Evolutionary conservation across 2,888 invertebrate species (phyloP).

Genomic region (Sminthurinus aureus): DNA sequence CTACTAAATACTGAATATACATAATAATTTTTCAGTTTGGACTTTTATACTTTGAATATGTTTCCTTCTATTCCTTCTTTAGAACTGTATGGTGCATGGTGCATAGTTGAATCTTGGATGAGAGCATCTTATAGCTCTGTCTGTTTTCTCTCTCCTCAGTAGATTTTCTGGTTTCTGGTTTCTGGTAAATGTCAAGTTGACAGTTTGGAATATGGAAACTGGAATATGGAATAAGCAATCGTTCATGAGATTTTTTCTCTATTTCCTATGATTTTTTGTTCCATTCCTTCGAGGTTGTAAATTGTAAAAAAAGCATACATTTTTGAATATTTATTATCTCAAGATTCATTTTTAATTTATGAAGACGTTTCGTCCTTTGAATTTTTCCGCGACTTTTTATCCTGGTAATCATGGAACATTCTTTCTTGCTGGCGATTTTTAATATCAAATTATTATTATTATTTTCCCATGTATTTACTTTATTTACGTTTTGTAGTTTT

Average conservation of each 20-base stretch:
- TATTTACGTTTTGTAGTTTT: no score
- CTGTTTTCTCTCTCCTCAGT: neutral
- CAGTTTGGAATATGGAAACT: neutral
- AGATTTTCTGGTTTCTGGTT: neutral
- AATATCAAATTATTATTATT: no score
- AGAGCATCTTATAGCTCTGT: neutral
- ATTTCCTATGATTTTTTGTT: neutral
- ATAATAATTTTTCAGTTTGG: neutral
- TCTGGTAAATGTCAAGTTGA: conserved; percentile 12
- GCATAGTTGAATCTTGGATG: neutral
- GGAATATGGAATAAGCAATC: no score
- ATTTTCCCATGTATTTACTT: no score
- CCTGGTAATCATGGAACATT: no score
- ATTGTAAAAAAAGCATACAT: neutral
- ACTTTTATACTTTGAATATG: no score
- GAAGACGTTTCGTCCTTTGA: no score
- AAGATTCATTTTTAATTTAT: no score
- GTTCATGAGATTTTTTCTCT: neutral
- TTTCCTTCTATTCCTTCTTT: no score
- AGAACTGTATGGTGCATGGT: neutral
- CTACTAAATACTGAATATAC: neutral
- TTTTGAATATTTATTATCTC: neutral
- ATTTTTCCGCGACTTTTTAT: no score
- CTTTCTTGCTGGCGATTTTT: no score
- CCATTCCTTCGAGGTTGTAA: neutral